Evolutionary conservation across 2,113 vertebrate genomes (phyloP).

Genomic region (Cheilinus undulatus): DNA sequence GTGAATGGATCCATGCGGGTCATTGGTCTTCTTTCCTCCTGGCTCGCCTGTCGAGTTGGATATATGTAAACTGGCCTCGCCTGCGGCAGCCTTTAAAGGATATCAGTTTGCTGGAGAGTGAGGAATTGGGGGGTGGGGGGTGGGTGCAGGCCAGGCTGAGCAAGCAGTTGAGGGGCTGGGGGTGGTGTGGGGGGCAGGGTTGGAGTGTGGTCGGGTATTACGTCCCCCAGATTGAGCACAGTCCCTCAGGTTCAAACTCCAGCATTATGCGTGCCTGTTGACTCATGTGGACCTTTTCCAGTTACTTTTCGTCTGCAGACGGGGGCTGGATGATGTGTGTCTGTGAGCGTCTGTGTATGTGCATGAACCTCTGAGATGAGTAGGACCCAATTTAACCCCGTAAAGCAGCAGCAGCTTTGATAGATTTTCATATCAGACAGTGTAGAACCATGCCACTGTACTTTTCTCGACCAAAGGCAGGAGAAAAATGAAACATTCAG

Average conservation of each 20-base stretch:
- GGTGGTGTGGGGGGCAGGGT: background rate
- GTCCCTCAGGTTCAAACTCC: conserved; percentile 67
- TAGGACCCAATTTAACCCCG: conserved; percentile 2
- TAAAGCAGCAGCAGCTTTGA: conserved; percentile 3
- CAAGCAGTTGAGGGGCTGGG: conserved; percentile 31
- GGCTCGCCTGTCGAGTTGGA: conserved; percentile 83
- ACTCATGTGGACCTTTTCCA: conserved; percentile 76
- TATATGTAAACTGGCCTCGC: conserved; percentile 81
- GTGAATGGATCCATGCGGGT: conserved; percentile 79
- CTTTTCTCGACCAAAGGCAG: background rate
- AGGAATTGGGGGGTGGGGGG: conserved; percentile 37
- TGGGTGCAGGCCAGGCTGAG: conserved; percentile 52
- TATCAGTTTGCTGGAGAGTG: conserved; percentile 76
- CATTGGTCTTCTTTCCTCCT: conserved; percentile 81
- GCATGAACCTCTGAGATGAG: background rate
- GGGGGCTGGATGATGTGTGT: conserved; percentile 15
- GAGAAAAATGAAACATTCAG: conserved; percentile 1
- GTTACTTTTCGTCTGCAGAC: conserved; percentile 38
- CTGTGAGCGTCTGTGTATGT: conserved; percentile 3
- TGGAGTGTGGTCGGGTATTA: conserved; percentile 39
- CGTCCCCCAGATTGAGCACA: conserved; percentile 69
- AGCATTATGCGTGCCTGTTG: conserved; percentile 50
- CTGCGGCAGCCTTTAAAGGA: conserved; percentile 76
- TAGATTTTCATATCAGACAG: background rate
- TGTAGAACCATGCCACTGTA: background rate